Conservation (phyloP, 2,888 invertebrate genomes). For the Agonopterix subpropinquella region DNA sequence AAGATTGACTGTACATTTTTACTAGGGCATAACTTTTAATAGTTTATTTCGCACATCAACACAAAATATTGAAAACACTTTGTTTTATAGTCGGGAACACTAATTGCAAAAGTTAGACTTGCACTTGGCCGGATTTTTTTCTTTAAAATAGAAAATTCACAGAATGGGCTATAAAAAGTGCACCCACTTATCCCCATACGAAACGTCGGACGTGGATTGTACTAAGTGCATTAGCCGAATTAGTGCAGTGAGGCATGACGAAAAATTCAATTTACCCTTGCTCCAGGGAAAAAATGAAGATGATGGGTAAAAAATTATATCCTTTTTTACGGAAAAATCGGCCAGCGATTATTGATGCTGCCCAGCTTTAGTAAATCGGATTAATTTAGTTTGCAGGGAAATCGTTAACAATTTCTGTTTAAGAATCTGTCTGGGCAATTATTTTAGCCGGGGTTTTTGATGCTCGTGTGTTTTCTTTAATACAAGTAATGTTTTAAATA, state of each 20-base stretch:
- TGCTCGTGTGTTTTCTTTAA: too few relatives aligned
- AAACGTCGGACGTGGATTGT: conserved; percentile 39
- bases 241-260: conserved; percentile 64
- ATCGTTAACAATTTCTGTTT: background rate
- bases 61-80: too few relatives aligned
- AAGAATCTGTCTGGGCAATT: background rate
- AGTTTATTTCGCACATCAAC: too few relatives aligned
- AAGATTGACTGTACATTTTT: too few relatives aligned
- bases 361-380: conserved; percentile 49
- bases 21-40: too few relatives aligned
- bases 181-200: background rate
- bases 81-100: too few relatives aligned
- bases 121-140: too few relatives aligned
- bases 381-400: conserved; percentile 44
- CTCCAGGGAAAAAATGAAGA: conserved; percentile 48
- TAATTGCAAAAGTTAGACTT: too few relatives aligned
- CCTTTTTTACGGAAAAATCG: conserved; percentile 51
- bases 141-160: too few relatives aligned
- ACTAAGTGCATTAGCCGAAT: conserved; percentile 70
- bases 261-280: conserved; percentile 69
- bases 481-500: too few relatives aligned
- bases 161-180: background rate
- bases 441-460: too few relatives aligned
- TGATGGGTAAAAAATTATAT: conserved; percentile 59
- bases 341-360: conserved; percentile 42